Evolutionary conservation across 2,113 vertebrate genomes (phyloP), one percentile per base, ranked within the genome.

Genomic region (Osmerus mordax): DNA sequence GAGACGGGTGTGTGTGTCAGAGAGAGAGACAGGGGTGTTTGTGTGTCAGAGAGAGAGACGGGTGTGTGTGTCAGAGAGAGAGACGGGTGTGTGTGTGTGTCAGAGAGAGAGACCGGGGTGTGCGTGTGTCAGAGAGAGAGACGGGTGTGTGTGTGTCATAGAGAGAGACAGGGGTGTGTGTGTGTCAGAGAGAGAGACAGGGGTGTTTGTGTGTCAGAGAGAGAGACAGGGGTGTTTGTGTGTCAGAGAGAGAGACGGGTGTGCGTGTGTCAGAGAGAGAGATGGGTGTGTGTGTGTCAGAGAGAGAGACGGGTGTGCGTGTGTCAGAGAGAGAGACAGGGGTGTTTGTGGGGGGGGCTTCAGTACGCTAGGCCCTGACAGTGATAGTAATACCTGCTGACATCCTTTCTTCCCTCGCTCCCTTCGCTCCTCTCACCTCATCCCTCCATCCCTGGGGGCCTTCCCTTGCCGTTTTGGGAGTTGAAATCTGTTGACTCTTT

Each of bases 401-500:
- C 90, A 88, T 86, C 86, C 83, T 83, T 87, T 86, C 86, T 83
- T 84, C 70, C 71, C 75, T 75, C 84, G 52, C 71, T 72, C 85
- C 25, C 76, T 32, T 72, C 69, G 16, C 81, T 76, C 78, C 78
- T 73, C 77, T 81, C 84, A 76, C 84, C 87, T 79, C 82, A 83
- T 84, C 83, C 78, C 83, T 85, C 71, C 67, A 62, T 88, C 88
- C 89, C 90, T 51, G 25, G 85, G 82, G 89, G 72, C 69, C 76
- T 77, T 77, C 77, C 80, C 58, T 69, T 73, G 88, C 85, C 67
- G 80, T 87, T 88, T 87, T 75, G 88, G 87, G 87, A 90, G 72
- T 85, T 86, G 80, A 88, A 89, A 90, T 87, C 87, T 91, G 90
- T 91, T 89, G 89, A 89, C 87, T 91, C 84, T 65, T 87, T 87